These are phyloP conservation scores for Anas acuta DNA, from an alignment of 2,797 vertebrate species.

Conservation along the genomic window DNA sequence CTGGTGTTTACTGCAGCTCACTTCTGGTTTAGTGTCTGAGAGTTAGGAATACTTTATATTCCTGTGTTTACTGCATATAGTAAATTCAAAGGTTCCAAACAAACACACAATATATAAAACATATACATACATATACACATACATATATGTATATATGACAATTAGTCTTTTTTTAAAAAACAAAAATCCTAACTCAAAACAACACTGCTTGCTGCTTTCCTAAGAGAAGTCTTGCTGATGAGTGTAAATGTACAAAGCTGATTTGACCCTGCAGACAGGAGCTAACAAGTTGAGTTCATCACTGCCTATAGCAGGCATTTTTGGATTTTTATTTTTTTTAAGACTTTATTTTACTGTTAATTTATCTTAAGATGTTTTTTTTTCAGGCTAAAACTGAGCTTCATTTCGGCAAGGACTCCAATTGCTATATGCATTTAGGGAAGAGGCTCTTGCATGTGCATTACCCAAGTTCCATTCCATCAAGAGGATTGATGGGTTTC, in stretches of 20 bases:
- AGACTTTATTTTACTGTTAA: neutral
- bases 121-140: neutral
- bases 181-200: neutral
- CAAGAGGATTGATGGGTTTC: neutral
- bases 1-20: neutral
- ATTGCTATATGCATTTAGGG: neutral
- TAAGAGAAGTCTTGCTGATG: neutral
- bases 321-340: fast-evolving
- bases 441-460: neutral
- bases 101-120: neutral
- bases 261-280: neutral
- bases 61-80: neutral
- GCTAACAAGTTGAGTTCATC: neutral
- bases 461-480: neutral
- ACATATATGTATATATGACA: no score
- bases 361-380: neutral
- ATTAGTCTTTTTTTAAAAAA: no score
- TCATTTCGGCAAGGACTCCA: neutral
- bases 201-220: neutral
- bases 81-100: neutral
- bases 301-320: neutral
- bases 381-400: neutral
- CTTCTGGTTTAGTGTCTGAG: neutral
- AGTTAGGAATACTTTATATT: neutral
- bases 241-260: neutral